These are phyloP conservation scores for Junonia oenone DNA, from an alignment of 2,888 invertebrate genomes.

Conservation along the genomic window DNA sequence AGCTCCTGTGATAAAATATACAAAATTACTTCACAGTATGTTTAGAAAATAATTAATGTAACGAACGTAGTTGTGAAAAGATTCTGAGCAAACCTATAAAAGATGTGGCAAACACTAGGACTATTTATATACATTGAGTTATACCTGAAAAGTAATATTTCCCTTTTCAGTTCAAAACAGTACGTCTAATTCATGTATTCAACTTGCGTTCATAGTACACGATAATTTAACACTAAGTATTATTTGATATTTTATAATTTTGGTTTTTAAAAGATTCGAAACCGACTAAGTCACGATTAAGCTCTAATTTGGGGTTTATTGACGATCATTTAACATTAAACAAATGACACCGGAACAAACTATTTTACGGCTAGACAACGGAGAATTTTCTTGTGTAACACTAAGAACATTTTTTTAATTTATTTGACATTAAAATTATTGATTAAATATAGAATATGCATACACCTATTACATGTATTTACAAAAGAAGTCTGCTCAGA, in stretches of 20 bases:
- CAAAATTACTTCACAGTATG: not conserved
- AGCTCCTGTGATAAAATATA: not conserved
- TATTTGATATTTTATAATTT: slow-evolving; percentile 29
- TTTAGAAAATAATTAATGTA: not conserved
- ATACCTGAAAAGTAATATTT: slow-evolving; percentile 1
- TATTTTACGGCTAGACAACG: slow-evolving; percentile 13
- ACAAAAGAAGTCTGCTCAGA: slow-evolving; percentile 28
- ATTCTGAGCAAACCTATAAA: slow-evolving; percentile 24
- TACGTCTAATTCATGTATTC: slow-evolving; percentile 5
- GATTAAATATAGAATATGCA: slow-evolving; percentile 14
- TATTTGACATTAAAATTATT: slow-evolving; percentile 12
- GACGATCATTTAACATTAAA: slow-evolving; percentile 17
- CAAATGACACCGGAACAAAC: slow-evolving; percentile 4
- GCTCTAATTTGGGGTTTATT: slow-evolving; percentile 52
- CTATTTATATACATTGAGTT: slow-evolving; percentile 5
- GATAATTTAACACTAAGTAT: slow-evolving; percentile 36
- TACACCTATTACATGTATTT: slow-evolving; percentile 20
- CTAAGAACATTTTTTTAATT: slow-evolving; percentile 16
- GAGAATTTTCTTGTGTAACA: slow-evolving; percentile 19
- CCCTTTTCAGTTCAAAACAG: slow-evolving; percentile 9
- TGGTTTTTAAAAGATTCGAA: slow-evolving; percentile 31
- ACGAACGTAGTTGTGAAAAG: slow-evolving; percentile 1
- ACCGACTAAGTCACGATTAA: slow-evolving; percentile 47
- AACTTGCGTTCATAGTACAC: slow-evolving; percentile 9
- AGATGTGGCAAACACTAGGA: slow-evolving; percentile 7